These are phyloP conservation scores for Mugil cephalus DNA, from an alignment of 2,113 vertebrate genomes.

Conservation along the genomic window DNA sequence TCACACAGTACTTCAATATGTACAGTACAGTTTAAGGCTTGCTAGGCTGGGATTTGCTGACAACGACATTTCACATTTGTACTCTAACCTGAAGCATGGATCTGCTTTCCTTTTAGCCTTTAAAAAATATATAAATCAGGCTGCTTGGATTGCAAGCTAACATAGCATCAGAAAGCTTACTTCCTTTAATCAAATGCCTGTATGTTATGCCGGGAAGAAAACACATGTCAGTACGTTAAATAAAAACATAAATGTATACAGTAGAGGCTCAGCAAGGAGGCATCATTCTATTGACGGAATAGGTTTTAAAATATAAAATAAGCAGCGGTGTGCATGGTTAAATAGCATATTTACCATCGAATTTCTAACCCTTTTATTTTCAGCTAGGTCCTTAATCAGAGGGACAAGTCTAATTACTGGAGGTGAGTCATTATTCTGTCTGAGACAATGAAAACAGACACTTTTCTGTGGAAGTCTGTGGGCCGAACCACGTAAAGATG, in stretches of 20 bases:
- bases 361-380: constrained; percentile 55
- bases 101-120: constrained; percentile 32
- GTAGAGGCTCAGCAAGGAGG: constrained; percentile 5
- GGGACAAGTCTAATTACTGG: constrained; percentile 65
- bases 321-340: constrained; percentile 35
- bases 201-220: constrained; percentile 13
- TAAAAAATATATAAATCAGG: constrained; percentile 40
- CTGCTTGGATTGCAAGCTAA: constrained; percentile 37
- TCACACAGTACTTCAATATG: constrained; percentile 43
- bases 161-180: constrained; percentile 25
- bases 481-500: constrained; percentile 3
- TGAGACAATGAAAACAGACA: constrained; percentile 56
- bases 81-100: constrained; percentile 31
- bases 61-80: constrained; percentile 26
- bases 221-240: not conserved
- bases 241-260: constrained; percentile 25
- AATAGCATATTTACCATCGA: constrained; percentile 25
- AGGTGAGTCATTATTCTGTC: constrained; percentile 78
- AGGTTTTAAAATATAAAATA: constrained; percentile 23
- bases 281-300: constrained; percentile 30
- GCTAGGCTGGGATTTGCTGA: constrained; percentile 30
- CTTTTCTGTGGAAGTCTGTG: constrained; percentile 1
- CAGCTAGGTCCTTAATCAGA: constrained; percentile 50
- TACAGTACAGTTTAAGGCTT: constrained; percentile 34
- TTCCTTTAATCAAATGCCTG: constrained; percentile 39